phyloP scores from a whole-genome alignment of 2,888 invertebrate species.

The Caenorhabditis becei region DNA sequence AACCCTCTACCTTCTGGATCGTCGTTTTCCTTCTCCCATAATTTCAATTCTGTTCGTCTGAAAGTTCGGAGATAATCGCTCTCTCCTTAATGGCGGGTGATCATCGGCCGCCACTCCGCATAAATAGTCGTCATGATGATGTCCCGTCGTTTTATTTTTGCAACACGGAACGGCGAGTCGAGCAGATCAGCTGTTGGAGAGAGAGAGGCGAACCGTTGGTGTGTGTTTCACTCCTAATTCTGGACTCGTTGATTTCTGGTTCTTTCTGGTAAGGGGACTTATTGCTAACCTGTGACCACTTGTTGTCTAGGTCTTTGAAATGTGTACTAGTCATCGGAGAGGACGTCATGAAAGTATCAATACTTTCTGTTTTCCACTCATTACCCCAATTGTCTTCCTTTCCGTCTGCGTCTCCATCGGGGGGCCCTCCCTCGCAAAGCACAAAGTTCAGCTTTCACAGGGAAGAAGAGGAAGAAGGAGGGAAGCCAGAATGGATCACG shows the following conservation, averaged over 20 bases:
- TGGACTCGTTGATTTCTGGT: slow-evolving; percentile 43
- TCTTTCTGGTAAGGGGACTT: neutral
- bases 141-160: slow-evolving; percentile 6
- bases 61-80: slow-evolving; percentile 19
- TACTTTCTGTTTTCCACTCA: neutral
- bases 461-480: neutral
- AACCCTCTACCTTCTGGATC: neutral
- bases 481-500: slow-evolving; percentile 31
- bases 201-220: slow-evolving; percentile 26
- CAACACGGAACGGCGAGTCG: slow-evolving; percentile 26
- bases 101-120: slow-evolving; percentile 22
- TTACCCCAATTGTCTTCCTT: neutral
- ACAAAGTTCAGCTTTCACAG: slow-evolving; percentile 40
- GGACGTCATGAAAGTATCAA: slow-evolving; percentile 20
- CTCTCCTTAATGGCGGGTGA: slow-evolving; percentile 10
- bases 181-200: slow-evolving; percentile 42
- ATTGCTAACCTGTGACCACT: slow-evolving; percentile 40
- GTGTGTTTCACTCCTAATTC: slow-evolving; percentile 22
- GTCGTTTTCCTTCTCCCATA: neutral
- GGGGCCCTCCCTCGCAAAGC: slow-evolving; percentile 26
- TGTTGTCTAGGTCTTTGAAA: slow-evolving; percentile 49
- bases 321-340: slow-evolving; percentile 24
- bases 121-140: slow-evolving; percentile 8
- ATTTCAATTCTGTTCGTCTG: neutral
- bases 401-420: neutral